Conservation (phyloP, 1,140 invertebrate genomes). For the Drosophila albomicans region DNA sequence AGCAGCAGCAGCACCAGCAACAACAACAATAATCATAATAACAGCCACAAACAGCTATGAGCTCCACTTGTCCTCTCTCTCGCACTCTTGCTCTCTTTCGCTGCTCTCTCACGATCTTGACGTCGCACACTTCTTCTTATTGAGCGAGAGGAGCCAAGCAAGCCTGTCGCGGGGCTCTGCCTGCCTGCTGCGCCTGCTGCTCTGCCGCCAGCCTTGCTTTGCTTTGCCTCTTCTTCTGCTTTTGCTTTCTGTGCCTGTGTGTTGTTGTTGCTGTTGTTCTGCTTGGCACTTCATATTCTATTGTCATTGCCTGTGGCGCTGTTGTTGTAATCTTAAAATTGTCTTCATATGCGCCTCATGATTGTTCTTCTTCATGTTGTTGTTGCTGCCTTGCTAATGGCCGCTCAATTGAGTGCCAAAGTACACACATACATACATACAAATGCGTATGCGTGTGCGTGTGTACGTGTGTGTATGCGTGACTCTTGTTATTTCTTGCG, state of each 20-base stretch:
- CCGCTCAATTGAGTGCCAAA: slow-evolving; percentile 81
- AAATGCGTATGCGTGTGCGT: slow-evolving; percentile 18
- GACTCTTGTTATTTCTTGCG: slow-evolving; percentile 41
- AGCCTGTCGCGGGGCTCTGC: not conserved
- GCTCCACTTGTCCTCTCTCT: slow-evolving; percentile 38
- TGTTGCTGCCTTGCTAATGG: slow-evolving; percentile 75
- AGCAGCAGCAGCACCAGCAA: slow-evolving; percentile 23
- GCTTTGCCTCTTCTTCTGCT: no score
- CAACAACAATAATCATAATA: slow-evolving; percentile 19
- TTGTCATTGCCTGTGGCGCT: slow-evolving; percentile 64
- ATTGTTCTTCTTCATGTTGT: slow-evolving; percentile 24
- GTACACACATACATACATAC: slow-evolving; percentile 53
- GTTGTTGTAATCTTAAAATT: slow-evolving; percentile 81
- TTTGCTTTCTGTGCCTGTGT: slow-evolving; percentile 22
- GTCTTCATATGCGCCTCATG: slow-evolving; percentile 63
- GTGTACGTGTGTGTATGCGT: slow-evolving; percentile 15
- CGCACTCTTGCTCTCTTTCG: slow-evolving; percentile 22
- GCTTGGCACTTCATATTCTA: slow-evolving; percentile 75
- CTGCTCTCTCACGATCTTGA: slow-evolving; percentile 28
- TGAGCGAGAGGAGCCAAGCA: slow-evolving; percentile 43
- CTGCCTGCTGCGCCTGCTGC: slow-evolving; percentile 17
- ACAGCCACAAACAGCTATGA: slow-evolving; percentile 19
- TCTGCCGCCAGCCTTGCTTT: slow-evolving; percentile 5
- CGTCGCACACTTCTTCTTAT: slow-evolving; percentile 29
- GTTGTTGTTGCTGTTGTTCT: slow-evolving; percentile 37